Evolutionary conservation across 2,888 invertebrate species (phyloP).

Genomic region (Ormyrus thymus): DNA sequence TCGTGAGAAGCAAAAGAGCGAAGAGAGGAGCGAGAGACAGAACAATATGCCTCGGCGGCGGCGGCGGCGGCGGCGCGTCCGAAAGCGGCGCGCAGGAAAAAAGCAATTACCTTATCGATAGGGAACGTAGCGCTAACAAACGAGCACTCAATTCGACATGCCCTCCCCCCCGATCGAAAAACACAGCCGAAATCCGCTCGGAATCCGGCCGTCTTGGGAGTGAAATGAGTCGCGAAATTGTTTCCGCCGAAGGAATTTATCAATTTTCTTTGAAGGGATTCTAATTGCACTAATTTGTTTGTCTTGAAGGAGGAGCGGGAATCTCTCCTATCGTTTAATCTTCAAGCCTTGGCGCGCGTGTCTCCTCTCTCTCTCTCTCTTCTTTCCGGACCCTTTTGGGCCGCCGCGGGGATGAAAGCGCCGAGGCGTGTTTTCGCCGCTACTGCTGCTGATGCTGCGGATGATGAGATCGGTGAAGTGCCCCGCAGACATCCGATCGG

Average conservation of each 20-base stretch:
- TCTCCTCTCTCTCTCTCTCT: not conserved
- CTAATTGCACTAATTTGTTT: conserved; percentile 76
- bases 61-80: not conserved
- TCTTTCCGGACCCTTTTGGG: not conserved
- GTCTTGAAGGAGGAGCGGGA: conserved; percentile 59
- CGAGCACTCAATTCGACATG: conserved; percentile 54
- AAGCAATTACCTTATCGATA: conserved; percentile 45
- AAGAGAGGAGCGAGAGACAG: not conserved
- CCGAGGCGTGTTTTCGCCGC: not conserved
- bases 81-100: conserved; percentile 10
- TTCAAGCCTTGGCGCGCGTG: too few species aligned
- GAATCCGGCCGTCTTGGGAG: conserved; percentile 35
- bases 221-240: conserved; percentile 75
- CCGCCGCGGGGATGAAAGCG: not conserved
- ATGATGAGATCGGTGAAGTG: not conserved
- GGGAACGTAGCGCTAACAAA: conserved; percentile 62
- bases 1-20: conserved; percentile 4
- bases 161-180: not conserved
- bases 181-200: not conserved
- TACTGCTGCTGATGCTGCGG: not conserved
- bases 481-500: conserved; percentile 9
- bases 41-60: conserved; percentile 6
- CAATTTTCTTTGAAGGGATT: conserved; percentile 75
- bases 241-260: conserved; percentile 72
- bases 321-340: not conserved